Conservation (phyloP, 2,113 vertebrate genomes). For the Eurystomus gularis region DNA sequence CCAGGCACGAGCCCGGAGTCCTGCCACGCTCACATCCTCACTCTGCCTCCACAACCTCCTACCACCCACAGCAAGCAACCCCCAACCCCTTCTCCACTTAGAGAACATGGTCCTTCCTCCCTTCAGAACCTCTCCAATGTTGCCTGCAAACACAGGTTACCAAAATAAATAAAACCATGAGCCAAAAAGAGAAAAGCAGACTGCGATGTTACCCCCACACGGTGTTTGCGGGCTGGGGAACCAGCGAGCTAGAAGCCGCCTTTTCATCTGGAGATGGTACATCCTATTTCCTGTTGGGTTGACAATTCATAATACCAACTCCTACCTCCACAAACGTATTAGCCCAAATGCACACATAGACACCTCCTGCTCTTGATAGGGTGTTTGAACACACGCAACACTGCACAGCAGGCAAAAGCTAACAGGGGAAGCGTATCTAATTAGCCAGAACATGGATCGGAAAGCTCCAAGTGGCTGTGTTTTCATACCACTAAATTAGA, state of each 20-base stretch:
- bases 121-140: neutral
- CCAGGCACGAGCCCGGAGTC: neutral
- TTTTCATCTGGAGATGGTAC: neutral
- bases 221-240: rapidly evolving
- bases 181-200: neutral
- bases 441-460: neutral
- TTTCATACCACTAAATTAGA: conserved; percentile 41
- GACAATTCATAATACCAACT: neutral
- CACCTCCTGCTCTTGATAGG: neutral
- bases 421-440: neutral
- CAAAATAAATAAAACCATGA: neutral
- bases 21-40: neutral
- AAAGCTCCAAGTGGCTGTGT: neutral
- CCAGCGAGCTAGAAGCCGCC: rapidly evolving
- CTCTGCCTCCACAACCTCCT: neutral
- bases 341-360: neutral
- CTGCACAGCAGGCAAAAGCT: neutral
- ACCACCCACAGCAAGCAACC: neutral
- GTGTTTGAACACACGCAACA: neutral
- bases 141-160: neutral
- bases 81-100: neutral
- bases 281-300: neutral
- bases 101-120: neutral
- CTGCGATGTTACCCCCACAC: rapidly evolving
- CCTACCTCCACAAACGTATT: neutral